phyloP scores from a whole-genome alignment of 64 coral and sea anemone species.

The Actinia equina region DNA sequence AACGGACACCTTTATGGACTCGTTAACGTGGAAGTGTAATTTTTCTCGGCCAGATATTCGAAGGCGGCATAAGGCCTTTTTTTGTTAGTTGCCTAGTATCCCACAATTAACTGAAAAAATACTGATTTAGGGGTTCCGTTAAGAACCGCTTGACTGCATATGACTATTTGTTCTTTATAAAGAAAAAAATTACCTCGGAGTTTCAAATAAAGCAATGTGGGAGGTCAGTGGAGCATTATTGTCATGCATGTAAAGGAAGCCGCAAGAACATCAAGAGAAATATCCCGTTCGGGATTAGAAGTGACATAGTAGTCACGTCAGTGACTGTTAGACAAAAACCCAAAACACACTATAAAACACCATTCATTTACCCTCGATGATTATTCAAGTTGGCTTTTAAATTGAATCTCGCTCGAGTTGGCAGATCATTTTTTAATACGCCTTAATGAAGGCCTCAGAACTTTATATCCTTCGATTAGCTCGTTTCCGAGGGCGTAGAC shows the following conservation, averaged over 20 bases:
- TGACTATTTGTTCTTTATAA: constrained; percentile 28
- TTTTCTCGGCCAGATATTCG: background rate
- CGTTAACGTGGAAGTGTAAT: constrained; percentile 13
- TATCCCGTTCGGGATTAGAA: constrained; percentile 46
- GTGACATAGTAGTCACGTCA: constrained; percentile 40
- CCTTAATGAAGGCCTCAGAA: constrained; percentile 18
- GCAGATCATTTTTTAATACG: constrained; percentile 4
- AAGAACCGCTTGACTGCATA: constrained; percentile 17
- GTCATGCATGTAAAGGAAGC: constrained; percentile 63
- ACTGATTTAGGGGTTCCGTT: constrained; percentile 23
- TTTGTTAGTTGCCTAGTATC: constrained; percentile 2
- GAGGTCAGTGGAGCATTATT: constrained; percentile 51
- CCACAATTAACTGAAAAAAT: constrained; percentile 8
- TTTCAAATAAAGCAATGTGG: constrained; percentile 80
- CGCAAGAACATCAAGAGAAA: constrained; percentile 58
- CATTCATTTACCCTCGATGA: constrained; percentile 7
- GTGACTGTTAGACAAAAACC: constrained; percentile 42
- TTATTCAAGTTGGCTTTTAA: constrained; percentile 25
- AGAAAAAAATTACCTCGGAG: constrained; percentile 20
- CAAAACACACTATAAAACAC: constrained; percentile 9
- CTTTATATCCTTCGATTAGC: constrained; percentile 23
- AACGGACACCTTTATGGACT: background rate
- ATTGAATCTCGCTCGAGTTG: constrained; percentile 21
- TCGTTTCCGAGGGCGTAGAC: constrained; percentile 15
- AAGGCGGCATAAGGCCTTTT: constrained; percentile 9